A percentile compares a stretch with the other conserved stretches of the same genome.
Conservation (phyloP, 2,113 vertebrate species). For the Xenopus laevis region DNA sequence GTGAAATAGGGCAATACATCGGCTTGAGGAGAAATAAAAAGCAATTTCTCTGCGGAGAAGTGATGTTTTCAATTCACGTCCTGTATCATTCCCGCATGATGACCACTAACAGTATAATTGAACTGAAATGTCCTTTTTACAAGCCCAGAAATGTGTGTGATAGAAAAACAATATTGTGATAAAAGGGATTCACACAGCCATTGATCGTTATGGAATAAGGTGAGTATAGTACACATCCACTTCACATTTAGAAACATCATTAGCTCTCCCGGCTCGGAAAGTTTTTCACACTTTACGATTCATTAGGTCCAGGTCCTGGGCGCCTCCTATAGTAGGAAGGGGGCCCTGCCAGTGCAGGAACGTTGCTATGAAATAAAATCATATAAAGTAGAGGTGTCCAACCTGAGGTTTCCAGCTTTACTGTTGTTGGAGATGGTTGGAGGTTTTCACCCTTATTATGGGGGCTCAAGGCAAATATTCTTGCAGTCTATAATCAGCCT, state of each 20-base stretch:
- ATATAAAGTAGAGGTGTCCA: too few relatives aligned
- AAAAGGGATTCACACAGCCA: conserved; percentile 22
- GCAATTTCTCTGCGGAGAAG: conserved; percentile 55
- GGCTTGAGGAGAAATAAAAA: conserved; percentile 50
- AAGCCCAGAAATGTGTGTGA: conserved; percentile 32
- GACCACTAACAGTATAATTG: conserved; percentile 28
- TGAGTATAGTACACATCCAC: conserved; percentile 50
- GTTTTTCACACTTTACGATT: conserved; percentile 97
- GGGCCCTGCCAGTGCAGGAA: too few relatives aligned
- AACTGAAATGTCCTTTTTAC: conserved; percentile 41
- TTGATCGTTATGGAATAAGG: conserved; percentile 11
- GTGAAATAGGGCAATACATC: conserved; percentile 53
- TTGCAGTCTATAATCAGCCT: too few relatives aligned
- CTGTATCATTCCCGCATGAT: conserved; percentile 32
- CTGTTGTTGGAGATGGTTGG: too few relatives aligned
- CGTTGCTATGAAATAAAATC: too few relatives aligned
- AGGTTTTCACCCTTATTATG: too few relatives aligned
- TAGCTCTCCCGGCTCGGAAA: conserved; percentile 82
- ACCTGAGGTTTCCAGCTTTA: too few relatives aligned
- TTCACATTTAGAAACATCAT: conserved; percentile 88
- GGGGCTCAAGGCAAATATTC: too few relatives aligned
- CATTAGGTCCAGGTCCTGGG: conserved; percentile 86
- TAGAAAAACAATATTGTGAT: conserved; percentile 18
- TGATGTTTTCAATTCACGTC: conserved; percentile 47
- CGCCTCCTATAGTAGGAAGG: conserved; percentile 59